Base-by-base conservation (phyloP, 2,888 invertebrate genomes). In the Allolobophora icterica region DNA sequence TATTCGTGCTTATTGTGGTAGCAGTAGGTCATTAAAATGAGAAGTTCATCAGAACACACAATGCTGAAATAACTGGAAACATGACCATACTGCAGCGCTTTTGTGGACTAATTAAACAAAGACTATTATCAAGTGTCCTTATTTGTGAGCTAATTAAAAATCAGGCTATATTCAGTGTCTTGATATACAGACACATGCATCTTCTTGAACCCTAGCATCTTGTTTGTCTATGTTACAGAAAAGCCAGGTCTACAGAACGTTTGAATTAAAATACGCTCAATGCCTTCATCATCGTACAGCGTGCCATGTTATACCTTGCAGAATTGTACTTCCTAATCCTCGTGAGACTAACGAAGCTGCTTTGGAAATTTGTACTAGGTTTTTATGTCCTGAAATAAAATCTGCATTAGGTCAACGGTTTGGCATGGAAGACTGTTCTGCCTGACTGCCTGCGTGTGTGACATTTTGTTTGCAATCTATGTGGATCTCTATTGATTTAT, bases 361-460 rank as follows among this genome's bases (percentile, higher is more conserved):
- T 71, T 71, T 71, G n/a, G n/a, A 30, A 71, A 71, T 71, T 71
- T 71, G 30, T 71, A 3, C n/a, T n/a, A 71, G 30, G 8, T 8
- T 71, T 71, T 71, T 71, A n/a, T 71, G 71, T n/a, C n/a, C 8
- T 71, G 71, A 71, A 71, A 71, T n/a, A 71, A 71, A 71, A 71
- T 71, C 13, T 71, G 71, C 71, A 71, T 71, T 71, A 71, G 30
- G 13, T 71, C 30, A 11, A n/a, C n/a, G 8, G 71, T 71, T 30
- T 71, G n/a, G 21, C 52, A 24, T 21, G 52, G 52, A 52, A 52
- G 52, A 52, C 52, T 52, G 21, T 24, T 52, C 52, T 52, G 52
- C 24, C 52, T 52, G 52, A 71, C 71, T 71, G 71, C n/a, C n/a
- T 71, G 30, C n/a, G 30, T 71, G 71, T 71, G 71, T 71, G n/a